A percentile compares a stretch with the other conserved stretches of the same genome.
phyloP scores from a whole-genome alignment of 2,888 invertebrate species.

The Athalia cordata region DNA sequence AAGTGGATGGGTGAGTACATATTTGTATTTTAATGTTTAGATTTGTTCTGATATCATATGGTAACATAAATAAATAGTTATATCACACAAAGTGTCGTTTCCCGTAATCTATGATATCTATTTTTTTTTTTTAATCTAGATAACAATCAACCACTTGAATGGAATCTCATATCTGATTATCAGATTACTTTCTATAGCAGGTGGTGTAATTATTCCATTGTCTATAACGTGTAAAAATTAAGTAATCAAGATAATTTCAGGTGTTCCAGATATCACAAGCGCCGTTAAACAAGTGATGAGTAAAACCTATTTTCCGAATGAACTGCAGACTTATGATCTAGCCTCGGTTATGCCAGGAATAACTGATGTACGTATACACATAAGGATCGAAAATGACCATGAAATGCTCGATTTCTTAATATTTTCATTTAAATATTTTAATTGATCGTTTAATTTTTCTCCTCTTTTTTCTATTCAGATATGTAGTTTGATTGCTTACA shows the following conservation, averaged over 20 bases:
- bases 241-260: conserved; percentile 14
- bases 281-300: neutral
- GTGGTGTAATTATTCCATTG: neutral
- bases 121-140: no score
- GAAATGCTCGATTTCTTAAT: neutral
- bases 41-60: no score
- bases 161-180: no score
- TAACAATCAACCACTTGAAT: no score
- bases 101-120: no score
- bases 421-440: neutral
- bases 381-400: neutral
- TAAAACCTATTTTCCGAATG: conserved; percentile 1
- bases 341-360: conserved; percentile 8
- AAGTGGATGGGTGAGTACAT: conserved; percentile 7
- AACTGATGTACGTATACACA: neutral
- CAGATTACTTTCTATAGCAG: no score
- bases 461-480: neutral
- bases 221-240: neutral
- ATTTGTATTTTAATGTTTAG: no score
- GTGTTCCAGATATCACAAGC: neutral
- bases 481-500: conserved; percentile 21
- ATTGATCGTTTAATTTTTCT: neutral
- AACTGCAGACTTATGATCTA: neutral
- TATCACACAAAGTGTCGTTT: no score
- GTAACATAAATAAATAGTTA: no score